A percentile compares a stretch with the other conserved stretches of the same genome.
Evolutionary conservation across 2,797 vertebrate species (phyloP).

Genomic region (Melanotaenia boesemani): DNA sequence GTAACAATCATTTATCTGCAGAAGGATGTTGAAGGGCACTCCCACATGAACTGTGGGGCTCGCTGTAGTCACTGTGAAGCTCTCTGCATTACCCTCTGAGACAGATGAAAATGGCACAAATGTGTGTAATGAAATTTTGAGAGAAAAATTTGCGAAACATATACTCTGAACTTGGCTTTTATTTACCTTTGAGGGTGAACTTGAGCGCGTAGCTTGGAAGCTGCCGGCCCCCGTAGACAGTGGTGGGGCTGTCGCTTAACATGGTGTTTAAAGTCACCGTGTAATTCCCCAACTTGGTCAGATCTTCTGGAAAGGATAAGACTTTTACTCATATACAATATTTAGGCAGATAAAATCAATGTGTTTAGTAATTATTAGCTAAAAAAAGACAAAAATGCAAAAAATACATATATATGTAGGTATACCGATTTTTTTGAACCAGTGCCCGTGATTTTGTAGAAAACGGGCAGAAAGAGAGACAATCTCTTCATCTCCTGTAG

Average conservation of each 20-base stretch:
- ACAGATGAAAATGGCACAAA: not conserved
- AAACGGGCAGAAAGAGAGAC: conserved; percentile 82
- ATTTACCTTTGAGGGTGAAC: conserved; percentile 90
- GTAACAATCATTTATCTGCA: conserved; percentile 88
- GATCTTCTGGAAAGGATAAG: conserved; percentile 77
- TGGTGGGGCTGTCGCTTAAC: conserved; percentile 83
- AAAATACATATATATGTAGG: conserved; percentile 9
- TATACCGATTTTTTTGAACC: conserved; percentile 93
- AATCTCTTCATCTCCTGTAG: conserved; percentile 79
- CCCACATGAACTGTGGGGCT: conserved; percentile 83
- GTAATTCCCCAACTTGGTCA: conserved; percentile 87
- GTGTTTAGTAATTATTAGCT: not conserved
- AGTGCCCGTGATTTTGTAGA: conserved; percentile 86
- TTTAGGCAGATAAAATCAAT: conserved; percentile 1
- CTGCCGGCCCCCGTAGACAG: conserved; percentile 78
- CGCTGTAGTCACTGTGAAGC: conserved; percentile 81
- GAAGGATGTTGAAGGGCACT: conserved; percentile 87
- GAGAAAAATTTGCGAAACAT: not conserved
- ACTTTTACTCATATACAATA: not conserved
- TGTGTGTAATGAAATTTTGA: not conserved
- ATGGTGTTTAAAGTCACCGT: conserved; percentile 87
- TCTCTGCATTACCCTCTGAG: conserved; percentile 87
- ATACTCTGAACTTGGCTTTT: not conserved
- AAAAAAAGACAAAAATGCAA: not conserved
- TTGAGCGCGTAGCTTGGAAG: conserved; percentile 86